Evolutionary conservation across 2,888 invertebrate species (phyloP).

Genomic region (Perizoma affinitatum): DNA sequence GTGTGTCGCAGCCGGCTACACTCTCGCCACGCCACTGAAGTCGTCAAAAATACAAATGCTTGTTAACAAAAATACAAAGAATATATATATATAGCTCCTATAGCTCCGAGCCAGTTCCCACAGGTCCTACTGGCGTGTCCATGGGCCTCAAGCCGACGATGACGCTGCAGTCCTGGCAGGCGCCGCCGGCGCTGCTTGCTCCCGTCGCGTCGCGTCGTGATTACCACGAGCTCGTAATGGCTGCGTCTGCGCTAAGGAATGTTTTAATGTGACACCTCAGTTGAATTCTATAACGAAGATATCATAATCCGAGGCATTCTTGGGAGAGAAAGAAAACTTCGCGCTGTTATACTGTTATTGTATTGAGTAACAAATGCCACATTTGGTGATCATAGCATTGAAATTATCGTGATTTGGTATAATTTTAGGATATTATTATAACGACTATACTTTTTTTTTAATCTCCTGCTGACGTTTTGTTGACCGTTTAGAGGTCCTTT

Average conservation of each 20-base stretch:
- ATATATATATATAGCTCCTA: too few relatives aligned
- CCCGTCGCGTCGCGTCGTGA: constrained; percentile 36
- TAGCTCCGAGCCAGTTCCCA: neutral
- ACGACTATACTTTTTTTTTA: too few relatives aligned
- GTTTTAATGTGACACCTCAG: constrained; percentile 43
- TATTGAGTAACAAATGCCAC: neutral
- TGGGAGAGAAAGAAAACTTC: neutral
- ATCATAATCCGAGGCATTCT: constrained; percentile 11
- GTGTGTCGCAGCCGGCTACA: too few relatives aligned
- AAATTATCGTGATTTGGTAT: too few relatives aligned
- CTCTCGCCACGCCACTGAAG: too few relatives aligned
- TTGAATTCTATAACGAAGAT: constrained; percentile 2
- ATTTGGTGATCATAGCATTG: too few relatives aligned
- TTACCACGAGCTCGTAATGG: constrained; percentile 41
- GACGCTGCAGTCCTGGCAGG: constrained; percentile 60
- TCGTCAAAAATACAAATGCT: too few relatives aligned
- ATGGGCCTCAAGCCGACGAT: constrained; percentile 32
- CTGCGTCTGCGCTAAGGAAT: constrained; percentile 41
- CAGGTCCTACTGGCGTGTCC: neutral
- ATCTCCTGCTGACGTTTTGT: too few relatives aligned
- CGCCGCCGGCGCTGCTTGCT: constrained; percentile 59
- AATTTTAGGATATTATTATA: too few relatives aligned
- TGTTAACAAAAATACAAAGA: too few relatives aligned
- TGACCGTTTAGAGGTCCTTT: too few relatives aligned
- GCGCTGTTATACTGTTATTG: neutral